Percentiles rank a stretch among this genome's conserved stretches.
Evolutionary conservation across 2,888 invertebrate genomes (phyloP).

Genomic region (Thera britannica): DNA sequence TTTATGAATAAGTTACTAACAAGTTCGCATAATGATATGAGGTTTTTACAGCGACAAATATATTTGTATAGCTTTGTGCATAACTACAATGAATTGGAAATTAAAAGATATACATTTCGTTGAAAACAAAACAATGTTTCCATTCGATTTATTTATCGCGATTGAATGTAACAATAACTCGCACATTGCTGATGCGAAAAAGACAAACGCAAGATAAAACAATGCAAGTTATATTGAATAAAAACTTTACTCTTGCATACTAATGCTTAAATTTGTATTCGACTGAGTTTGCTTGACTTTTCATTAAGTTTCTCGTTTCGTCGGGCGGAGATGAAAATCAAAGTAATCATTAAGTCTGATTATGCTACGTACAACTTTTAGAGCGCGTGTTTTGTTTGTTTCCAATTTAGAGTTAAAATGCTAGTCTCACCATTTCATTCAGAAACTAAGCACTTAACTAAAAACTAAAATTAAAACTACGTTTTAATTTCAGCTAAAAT

Average conservation of each 20-base stretch:
- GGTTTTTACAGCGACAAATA: constrained; percentile 24
- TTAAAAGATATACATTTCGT: constrained; percentile 51
- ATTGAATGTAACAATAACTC: constrained; percentile 64
- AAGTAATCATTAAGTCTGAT: constrained; percentile 79
- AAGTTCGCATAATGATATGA: constrained; percentile 23
- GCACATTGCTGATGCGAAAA: constrained; percentile 69
- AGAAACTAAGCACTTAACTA: constrained; percentile 1
- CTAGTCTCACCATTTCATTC: constrained; percentile 3
- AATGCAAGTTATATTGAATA: constrained; percentile 81
- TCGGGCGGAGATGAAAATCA: constrained; percentile 76
- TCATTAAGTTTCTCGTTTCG: constrained; percentile 79
- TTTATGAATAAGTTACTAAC: constrained; percentile 31
- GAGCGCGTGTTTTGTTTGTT: constrained; percentile 41
- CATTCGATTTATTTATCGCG: constrained; percentile 52
- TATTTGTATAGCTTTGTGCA: constrained; percentile 21
- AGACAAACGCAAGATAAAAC: constrained; percentile 77
- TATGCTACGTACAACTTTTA: constrained; percentile 63
- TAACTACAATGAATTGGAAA: constrained; percentile 39
- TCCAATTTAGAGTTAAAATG: constrained; percentile 31
- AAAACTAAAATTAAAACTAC: not conserved
- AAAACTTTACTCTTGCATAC: constrained; percentile 83
- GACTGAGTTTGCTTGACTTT: constrained; percentile 81
- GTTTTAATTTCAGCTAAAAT: constrained; percentile 45
- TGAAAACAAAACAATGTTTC: constrained; percentile 42
- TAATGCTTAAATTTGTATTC: constrained; percentile 82